Evolutionary conservation across 2,113 vertebrate species (phyloP).

Genomic region (Ptilonorhynchus violaceus): DNA sequence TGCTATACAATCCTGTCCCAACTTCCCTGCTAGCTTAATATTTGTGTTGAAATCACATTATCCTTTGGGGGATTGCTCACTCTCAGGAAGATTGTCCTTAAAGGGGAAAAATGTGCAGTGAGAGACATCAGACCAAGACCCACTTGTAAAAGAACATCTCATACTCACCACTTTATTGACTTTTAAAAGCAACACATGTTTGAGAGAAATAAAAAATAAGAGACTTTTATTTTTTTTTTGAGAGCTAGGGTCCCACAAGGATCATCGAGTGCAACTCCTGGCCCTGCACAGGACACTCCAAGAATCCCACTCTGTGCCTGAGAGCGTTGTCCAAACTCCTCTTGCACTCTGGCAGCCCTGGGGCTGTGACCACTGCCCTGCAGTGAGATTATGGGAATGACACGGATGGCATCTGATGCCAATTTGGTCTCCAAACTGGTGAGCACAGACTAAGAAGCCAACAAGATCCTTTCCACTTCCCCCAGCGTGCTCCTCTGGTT

Average conservation of each 20-base stretch:
- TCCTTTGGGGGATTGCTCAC: not conserved
- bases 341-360: not conserved
- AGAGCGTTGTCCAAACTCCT: not conserved
- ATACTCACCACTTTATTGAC: not conserved
- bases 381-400: not conserved
- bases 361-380: not conserved
- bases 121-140: not conserved
- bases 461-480: not conserved
- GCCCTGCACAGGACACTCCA: not conserved
- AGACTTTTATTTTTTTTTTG: not conserved
- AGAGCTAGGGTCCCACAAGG: not conserved
- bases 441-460: not conserved
- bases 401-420: rapidly evolving
- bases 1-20: not conserved
- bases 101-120: not conserved
- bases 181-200: not conserved
- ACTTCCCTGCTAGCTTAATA: not conserved
- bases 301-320: not conserved
- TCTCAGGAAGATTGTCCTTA: not conserved
- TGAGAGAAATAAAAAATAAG: not conserved
- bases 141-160: not conserved
- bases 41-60: not conserved
- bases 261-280: rapidly evolving
- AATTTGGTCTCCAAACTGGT: not conserved
- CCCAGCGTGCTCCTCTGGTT: not conserved